A percentile compares a stretch with the other conserved stretches of the same genome.
phyloP scores from a whole-genome alignment of 2,797 vertebrate genomes.

The Argya squamiceps region DNA sequence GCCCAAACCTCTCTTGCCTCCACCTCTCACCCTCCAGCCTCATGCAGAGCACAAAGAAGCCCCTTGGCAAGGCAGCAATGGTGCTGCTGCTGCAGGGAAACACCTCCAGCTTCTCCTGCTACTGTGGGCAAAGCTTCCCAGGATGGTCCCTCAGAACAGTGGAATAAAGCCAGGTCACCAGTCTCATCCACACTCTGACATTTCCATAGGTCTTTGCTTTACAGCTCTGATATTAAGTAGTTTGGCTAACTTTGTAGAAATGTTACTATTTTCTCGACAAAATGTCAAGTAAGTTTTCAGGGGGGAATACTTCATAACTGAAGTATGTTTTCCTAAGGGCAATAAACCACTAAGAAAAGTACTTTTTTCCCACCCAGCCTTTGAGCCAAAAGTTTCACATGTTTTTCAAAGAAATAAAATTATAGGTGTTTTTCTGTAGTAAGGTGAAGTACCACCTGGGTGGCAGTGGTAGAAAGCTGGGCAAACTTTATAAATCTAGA shows the following conservation, averaged over 20 bases:
- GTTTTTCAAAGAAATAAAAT: constrained; percentile 69
- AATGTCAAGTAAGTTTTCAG: constrained; percentile 73
- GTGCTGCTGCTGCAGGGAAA: not conserved
- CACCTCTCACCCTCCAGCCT: not conserved
- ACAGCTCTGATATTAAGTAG: constrained; percentile 56
- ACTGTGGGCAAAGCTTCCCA: not conserved
- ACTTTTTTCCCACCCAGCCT: constrained; percentile 40
- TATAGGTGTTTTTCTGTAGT: constrained; percentile 61
- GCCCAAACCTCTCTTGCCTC: not conserved
- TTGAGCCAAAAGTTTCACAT: constrained; percentile 67
- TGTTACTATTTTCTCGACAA: constrained; percentile 71
- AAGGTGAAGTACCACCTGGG: constrained; percentile 62
- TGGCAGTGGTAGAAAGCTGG: constrained; percentile 52
- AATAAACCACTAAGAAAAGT: constrained; percentile 64
- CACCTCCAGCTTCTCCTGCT: not conserved
- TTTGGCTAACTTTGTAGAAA: constrained; percentile 63
- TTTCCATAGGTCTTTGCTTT: constrained; percentile 56
- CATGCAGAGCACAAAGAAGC: not conserved
- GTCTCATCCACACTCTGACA: constrained; percentile 16
- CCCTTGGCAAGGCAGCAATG: not conserved
- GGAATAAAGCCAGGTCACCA: not conserved
- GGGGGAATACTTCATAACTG: constrained; percentile 73
- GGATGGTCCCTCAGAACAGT: not conserved
- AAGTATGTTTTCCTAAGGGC: constrained; percentile 73
- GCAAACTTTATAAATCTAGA: constrained; percentile 44